These are phyloP conservation scores for Felis catus DNA, from an alignment of 2,113 vertebrate species.

Conservation along the genomic window DNA sequence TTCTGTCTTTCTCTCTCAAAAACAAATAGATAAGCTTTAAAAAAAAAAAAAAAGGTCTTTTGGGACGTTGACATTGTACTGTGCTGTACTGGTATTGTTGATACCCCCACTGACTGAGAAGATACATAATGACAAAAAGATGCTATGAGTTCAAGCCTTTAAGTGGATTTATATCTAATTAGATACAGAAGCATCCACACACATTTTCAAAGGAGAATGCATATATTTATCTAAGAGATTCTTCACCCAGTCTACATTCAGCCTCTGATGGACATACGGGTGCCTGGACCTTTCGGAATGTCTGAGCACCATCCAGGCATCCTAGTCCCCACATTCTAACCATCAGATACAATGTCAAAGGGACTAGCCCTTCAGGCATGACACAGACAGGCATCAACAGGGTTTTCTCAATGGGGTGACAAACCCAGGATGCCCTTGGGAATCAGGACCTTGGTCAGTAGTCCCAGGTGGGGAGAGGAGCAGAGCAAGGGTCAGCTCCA, in stretches of 20 bases:
- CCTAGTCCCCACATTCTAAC: neutral
- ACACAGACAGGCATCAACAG: neutral
- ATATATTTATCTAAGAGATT: neutral
- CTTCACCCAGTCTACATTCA: neutral
- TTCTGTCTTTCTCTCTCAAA: no score
- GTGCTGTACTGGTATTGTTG: neutral
- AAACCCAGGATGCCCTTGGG: neutral
- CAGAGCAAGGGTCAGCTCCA: neutral
- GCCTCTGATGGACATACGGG: neutral
- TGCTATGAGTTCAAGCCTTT: slow-evolving; percentile 36
- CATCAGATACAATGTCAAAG: neutral
- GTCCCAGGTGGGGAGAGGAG: no score
- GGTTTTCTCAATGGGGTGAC: neutral
- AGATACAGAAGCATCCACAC: slow-evolving; percentile 1
- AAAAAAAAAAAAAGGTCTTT: neutral
- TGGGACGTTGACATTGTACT: neutral
- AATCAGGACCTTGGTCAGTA: neutral
- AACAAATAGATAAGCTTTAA: no score
- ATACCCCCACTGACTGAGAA: neutral
- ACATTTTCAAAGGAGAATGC: neutral
- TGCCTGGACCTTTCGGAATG: neutral
- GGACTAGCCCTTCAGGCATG: neutral
- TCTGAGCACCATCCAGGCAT: neutral
- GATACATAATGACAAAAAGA: neutral
- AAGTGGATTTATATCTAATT: neutral